These are phyloP conservation scores for Suncus etruscus DNA, from an alignment of 2,113 vertebrate genomes.

Conservation along the genomic window DNA sequence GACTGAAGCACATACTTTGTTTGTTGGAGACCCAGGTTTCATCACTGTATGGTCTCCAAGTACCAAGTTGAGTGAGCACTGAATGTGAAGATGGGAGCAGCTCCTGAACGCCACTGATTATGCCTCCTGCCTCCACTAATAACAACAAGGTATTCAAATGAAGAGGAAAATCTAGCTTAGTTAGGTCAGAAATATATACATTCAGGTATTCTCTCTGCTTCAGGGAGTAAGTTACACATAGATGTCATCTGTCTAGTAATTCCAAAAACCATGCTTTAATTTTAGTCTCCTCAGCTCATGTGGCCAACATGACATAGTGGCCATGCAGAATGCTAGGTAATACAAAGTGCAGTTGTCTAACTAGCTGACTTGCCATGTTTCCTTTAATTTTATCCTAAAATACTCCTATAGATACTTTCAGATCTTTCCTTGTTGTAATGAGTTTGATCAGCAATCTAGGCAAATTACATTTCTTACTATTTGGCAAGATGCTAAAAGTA, in stretches of 20 bases:
- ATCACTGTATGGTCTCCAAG: too few relatives aligned
- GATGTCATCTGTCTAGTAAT: slow-evolving; percentile 28
- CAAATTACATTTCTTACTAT: slow-evolving; percentile 59
- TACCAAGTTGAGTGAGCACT: too few relatives aligned
- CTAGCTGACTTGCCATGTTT: not conserved
- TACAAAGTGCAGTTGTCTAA: not conserved
- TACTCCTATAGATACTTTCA: slow-evolving; percentile 10
- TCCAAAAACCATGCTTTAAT: slow-evolving; percentile 40
- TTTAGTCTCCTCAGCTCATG: slow-evolving; percentile 17
- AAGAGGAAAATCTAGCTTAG: slow-evolving; percentile 8
- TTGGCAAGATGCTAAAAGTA: slow-evolving; percentile 49
- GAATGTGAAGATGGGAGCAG: too few relatives aligned
- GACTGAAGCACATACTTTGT: too few relatives aligned
- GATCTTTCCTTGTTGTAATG: slow-evolving; percentile 13
- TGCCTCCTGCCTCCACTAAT: too few relatives aligned
- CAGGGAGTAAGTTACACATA: slow-evolving; percentile 29
- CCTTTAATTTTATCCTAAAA: slow-evolving; percentile 53
- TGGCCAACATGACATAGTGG: slow-evolving; percentile 29
- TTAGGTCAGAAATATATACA: not conserved
- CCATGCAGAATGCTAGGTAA: not conserved
- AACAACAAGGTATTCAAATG: slow-evolving; percentile 21
- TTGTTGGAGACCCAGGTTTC: too few relatives aligned
- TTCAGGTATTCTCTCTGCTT: not conserved
- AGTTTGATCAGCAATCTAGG: not conserved
- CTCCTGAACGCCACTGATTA: too few relatives aligned